These are phyloP conservation scores for Pangasius krempfi DNA, from an alignment of 2,797 vertebrate genomes.

Conservation along the genomic window DNA sequence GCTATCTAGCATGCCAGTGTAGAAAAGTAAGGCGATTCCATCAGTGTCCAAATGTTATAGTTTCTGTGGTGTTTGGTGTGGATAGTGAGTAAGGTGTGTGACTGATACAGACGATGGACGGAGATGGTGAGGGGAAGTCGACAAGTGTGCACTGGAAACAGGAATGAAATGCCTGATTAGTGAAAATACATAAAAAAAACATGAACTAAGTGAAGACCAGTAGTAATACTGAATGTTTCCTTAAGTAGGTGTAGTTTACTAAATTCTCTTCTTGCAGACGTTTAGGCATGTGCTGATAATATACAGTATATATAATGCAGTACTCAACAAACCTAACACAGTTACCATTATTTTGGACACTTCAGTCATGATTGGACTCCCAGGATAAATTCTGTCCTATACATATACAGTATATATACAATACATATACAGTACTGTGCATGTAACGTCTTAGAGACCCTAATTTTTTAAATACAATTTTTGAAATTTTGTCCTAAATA, in stretches of 20 bases:
- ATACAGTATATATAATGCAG: background rate
- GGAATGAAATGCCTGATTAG: background rate
- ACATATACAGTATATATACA: too few species aligned
- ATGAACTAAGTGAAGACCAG: background rate
- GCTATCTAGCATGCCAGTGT: background rate
- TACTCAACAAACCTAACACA: background rate
- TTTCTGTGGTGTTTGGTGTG: background rate
- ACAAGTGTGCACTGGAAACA: background rate
- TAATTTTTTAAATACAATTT: too few species aligned
- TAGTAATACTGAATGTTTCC: background rate
- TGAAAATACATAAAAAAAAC: background rate
- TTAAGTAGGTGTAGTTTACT: background rate
- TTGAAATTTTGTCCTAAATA: too few species aligned
- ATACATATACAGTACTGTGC: too few species aligned
- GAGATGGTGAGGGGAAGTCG: background rate
- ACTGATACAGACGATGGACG: too few species aligned
- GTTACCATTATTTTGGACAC: background rate
- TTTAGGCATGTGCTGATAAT: slow-evolving; percentile 25
- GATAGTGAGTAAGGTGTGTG: background rate
- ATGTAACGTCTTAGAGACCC: too few species aligned
- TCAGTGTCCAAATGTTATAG: background rate
- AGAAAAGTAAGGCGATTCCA: background rate
- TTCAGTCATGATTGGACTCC: background rate
- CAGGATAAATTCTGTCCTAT: too few species aligned
- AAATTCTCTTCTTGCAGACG: background rate